Base-by-base conservation (phyloP, 30 jellyfish, hydroid and myxozoan genomes). In the Clytia hemisphaerica region DNA sequence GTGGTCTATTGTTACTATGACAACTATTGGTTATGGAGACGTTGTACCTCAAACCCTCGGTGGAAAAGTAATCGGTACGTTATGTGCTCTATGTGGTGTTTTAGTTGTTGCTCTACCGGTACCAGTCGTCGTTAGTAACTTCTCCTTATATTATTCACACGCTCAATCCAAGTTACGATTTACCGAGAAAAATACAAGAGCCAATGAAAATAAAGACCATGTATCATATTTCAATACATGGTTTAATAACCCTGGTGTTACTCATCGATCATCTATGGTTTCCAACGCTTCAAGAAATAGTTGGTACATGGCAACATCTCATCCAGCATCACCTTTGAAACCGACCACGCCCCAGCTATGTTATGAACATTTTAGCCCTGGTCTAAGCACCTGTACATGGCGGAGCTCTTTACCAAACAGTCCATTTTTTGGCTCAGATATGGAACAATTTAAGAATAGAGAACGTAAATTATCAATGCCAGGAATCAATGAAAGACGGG, bases 1-100 rank as follows among this genome's bases (percentile, higher is more conserved):
- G 95, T 85, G 95, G 95, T 77, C 93, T 55, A 81, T 85, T 37
- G 95, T 85, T 32, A 85, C 95, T 61, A 85, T 85, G 95, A 85
- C 95, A 67, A 85, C 95, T 1, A 77, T 85, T 21, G 95, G 95
- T 25, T 85, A 85, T 51, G 95, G 95, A 3, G 95, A 85, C 72
- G 45, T 77, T 46, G 95, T 85, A 27, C 95, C 95, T 4, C 71
- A 54, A 26, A 73, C 95, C 22, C 76, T 73, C 6, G 85, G 93
- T 4, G 95, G 95, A n/a, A 85, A 85, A 51, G 77, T 93, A 57
- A 80, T 85, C 7, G 95, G 95, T 19, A 78, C 74, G 4, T 24
- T 85, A 77, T 85, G 95, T 65, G 95, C 95, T 24, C 91, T 85
- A 38, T 85, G 95, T 76, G 95, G 95, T 16, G 95, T 85, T 1